These are phyloP conservation scores for Penaeus chinensis DNA, from an alignment of 1,140 invertebrate genomes.

Conservation along the genomic window DNA sequence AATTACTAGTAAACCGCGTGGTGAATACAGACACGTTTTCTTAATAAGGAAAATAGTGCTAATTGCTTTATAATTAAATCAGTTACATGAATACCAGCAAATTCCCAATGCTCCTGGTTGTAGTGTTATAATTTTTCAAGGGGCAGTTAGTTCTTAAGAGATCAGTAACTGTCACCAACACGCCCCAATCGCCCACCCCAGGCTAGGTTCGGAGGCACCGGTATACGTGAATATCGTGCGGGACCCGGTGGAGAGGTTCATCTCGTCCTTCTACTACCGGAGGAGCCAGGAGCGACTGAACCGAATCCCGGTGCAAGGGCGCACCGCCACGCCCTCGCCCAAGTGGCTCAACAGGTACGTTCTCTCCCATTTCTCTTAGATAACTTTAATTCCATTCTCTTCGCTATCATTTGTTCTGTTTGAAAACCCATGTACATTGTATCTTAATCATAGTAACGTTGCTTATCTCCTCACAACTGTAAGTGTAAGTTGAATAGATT, in stretches of 20 bases:
- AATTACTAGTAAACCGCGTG: no score
- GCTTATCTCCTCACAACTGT: no score
- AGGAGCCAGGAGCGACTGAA: conserved; percentile 19
- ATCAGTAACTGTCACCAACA: neutral
- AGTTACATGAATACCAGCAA: no score
- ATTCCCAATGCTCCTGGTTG: no score
- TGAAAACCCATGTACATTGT: neutral
- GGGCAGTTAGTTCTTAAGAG: no score
- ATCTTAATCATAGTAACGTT: no score
- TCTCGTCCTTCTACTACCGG: conserved; percentile 37
- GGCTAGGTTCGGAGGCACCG: neutral
- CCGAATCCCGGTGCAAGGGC: neutral
- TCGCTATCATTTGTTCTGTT: neutral
- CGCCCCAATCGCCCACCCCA: neutral
- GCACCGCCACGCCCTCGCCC: conserved; percentile 1
- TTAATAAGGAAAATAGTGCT: no score
- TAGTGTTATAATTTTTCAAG: neutral
- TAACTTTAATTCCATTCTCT: neutral
- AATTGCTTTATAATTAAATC: no score
- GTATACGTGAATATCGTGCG: conserved; percentile 32
- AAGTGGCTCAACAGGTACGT: conserved; percentile 38
- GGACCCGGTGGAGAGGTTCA: conserved; percentile 27
- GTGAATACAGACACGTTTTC: no score
- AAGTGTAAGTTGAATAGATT: no score
- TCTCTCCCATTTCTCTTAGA: neutral